phyloP scores from a whole-genome alignment of 2,113 vertebrate species.

The Otus sunia region DNA sequence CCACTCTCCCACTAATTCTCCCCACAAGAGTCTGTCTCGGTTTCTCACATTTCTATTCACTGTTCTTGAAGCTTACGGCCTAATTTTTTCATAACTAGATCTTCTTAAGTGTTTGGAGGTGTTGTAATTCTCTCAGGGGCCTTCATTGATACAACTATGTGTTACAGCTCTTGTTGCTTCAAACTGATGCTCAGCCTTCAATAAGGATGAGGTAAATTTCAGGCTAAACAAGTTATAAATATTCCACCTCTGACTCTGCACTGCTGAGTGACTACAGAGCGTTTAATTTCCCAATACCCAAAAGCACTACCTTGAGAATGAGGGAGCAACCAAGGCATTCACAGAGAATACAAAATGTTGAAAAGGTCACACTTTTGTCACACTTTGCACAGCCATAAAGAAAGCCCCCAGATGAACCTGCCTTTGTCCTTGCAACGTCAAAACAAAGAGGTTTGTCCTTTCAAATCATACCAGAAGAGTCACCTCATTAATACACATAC shows the following conservation, averaged over 20 bases:
- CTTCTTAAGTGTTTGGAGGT: not conserved
- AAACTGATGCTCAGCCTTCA: not conserved
- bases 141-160: not conserved
- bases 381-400: not conserved
- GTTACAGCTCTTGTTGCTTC: not conserved
- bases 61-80: not conserved
- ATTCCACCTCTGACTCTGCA: not conserved
- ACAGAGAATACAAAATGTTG: not conserved
- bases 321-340: not conserved
- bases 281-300: not conserved
- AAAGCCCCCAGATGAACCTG: rapidly evolving
- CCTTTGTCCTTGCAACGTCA: not conserved
- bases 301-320: not conserved
- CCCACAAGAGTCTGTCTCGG: not conserved
- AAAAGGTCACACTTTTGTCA: not conserved
- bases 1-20: not conserved
- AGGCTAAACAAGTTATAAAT: not conserved
- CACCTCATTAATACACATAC: not conserved
- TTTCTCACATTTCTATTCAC: not conserved
- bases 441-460: not conserved
- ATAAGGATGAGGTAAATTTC: not conserved
- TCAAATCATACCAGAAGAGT: too few relatives aligned
- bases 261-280: not conserved
- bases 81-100: not conserved
- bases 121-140: not conserved